Conservation (phyloP, 1,140 invertebrate species). For the Drosophila kohkoa region DNA sequence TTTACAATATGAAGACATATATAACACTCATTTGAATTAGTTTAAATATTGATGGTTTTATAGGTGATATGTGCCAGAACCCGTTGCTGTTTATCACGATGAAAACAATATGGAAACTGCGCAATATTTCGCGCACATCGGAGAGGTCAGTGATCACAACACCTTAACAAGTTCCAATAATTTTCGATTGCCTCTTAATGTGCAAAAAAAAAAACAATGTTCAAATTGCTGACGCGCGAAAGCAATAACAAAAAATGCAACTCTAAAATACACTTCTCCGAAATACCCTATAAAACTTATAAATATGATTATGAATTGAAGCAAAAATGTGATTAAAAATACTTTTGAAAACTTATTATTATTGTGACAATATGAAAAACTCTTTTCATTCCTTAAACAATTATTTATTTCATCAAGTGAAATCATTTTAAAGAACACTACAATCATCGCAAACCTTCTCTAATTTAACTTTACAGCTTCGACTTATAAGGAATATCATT, state of each 20-base stretch:
- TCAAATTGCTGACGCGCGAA: conserved; percentile 21
- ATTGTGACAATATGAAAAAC: no score
- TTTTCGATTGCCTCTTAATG: conserved; percentile 28
- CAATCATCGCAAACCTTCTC: no score
- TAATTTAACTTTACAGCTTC: no score
- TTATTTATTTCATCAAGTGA: no score
- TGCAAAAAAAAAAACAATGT: conserved; percentile 10
- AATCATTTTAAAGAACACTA: no score
- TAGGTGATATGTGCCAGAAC: conserved; percentile 6
- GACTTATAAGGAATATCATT: no score
- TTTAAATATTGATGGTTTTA: neutral
- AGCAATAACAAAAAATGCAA: conserved; percentile 14
- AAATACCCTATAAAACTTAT: conserved; percentile 24
- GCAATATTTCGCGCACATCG: conserved; percentile 36
- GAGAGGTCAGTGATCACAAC: conserved; percentile 59
- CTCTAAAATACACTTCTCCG: neutral
- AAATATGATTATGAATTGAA: neutral
- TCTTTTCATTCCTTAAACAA: no score
- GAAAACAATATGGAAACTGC: conserved; percentile 32
- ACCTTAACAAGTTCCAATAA: conserved; percentile 33
- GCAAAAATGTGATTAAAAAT: no score
- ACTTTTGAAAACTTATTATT: neutral
- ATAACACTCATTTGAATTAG: neutral
- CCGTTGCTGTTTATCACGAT: conserved; percentile 1
- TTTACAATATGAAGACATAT: neutral